Conservation (phyloP, 1,140 invertebrate species). For the honey bee (Apis mellifera) region DNA sequence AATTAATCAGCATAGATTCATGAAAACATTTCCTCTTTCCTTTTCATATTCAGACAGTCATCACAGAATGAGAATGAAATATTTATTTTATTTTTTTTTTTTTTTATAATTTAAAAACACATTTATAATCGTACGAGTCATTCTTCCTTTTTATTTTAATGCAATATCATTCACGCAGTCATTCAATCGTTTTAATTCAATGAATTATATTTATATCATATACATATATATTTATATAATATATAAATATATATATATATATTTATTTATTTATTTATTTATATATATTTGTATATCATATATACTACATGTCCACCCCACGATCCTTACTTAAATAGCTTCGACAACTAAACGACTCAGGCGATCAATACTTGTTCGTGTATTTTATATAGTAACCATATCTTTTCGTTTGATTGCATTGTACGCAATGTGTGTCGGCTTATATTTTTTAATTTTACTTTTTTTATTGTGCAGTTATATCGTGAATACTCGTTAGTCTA, state of each 20-base stretch:
- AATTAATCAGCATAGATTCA: constrained; percentile 69
- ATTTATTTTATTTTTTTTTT: constrained; percentile 58
- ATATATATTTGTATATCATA: constrained; percentile 59
- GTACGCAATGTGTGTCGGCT: constrained; percentile 42
- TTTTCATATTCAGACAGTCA: constrained; percentile 73
- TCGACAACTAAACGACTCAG: constrained; percentile 52
- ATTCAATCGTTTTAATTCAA: constrained; percentile 59
- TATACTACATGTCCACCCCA: constrained; percentile 66
- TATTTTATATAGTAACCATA: constrained; percentile 46
- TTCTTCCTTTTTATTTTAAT: background rate
- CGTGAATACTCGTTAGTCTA: background rate
- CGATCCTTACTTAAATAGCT: constrained; percentile 67
- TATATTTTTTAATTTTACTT: background rate
- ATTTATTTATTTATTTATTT: constrained; percentile 50
- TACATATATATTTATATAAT: constrained; percentile 40
- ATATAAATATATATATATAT: constrained; percentile 54
- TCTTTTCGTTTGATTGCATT: constrained; percentile 59
- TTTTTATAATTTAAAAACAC: constrained; percentile 69
- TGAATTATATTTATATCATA: constrained; percentile 57
- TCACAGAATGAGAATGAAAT: constrained; percentile 79
- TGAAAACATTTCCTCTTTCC: constrained; percentile 65
- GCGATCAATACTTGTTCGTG: constrained; percentile 48
- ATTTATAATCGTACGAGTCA: constrained; percentile 48
- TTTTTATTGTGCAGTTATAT: constrained; percentile 21
- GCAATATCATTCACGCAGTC: constrained; percentile 40